Evolutionary conservation across 2,888 invertebrate genomes (phyloP), one percentile per base, ranked within the genome.

Genomic region (Synergus gifuensis): DNA sequence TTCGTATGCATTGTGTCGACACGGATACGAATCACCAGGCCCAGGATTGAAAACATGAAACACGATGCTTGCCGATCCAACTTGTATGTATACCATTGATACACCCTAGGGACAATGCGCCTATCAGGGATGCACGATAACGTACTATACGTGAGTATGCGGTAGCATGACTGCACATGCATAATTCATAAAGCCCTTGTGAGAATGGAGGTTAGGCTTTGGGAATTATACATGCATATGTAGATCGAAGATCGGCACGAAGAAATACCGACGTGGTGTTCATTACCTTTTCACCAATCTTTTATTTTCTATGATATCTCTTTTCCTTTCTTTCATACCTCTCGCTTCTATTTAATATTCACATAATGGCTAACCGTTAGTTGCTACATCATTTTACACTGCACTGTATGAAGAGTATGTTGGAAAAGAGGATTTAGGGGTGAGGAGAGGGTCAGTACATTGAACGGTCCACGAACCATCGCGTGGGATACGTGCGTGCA

Each of bases 201-300:
- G 82, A 84, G 81, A 84, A 85, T 82, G 80, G 84, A 83, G 82
- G 85, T 84, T 86, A 86, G 84, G 84, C 86, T 88, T 85, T 85
- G 84, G 84, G 85, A 82, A 86, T 88, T 88, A 88, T 86, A 88
- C 88, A 73, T 73, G 73, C 73, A 88, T 88, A 88, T 88, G 87
- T 88, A 88, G 86, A 88, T 86, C 81, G 82, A 79, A 86, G 87
- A 87, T 85, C 84, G 81, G 69, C 14, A 16, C 16, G 28, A 69
- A 49, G 69, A 69, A 69, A 54, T 69, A 36, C 49, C 46, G 14
- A 49, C 16, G 22, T 16, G 8, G 36, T 36, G 49, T 4, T 73
- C 36, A 73, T 73, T 73, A 73, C 49, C 73, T 54, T 73, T 49
- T 49, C n/a, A 49, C 46, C 46, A 36, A 16, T 14, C n/a, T 36